Base-by-base conservation (phyloP, 2,888 invertebrate genomes). In the Liodrosophila aerea region DNA sequence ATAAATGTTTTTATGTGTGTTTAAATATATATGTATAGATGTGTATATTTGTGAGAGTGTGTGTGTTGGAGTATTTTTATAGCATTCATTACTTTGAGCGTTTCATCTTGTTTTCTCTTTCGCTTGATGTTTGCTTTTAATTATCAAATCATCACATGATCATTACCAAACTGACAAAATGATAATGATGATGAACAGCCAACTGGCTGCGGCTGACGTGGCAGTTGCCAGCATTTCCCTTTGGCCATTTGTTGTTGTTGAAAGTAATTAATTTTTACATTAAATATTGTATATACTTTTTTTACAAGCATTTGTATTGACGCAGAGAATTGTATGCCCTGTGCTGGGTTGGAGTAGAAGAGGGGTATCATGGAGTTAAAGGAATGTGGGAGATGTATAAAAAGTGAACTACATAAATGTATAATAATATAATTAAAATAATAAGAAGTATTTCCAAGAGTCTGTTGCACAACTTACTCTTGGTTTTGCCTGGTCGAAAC, bases 71-170 rank as follows among this genome's bases (percentile, higher is more conserved):
- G 50, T 58, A 34, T 67, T 67, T 80, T 77, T 66, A 77, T 75
- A 47, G 59, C 57, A 61, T 60, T 60, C 66, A 78, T 85, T 68
- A 68, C 67, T 62, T 63, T 72, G 65, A 59, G 60, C 59, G 33
- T 67, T 65, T 54, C 62, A 70, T 57, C 52, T 61, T 58, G 57
- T 73, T 78, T 73, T 75, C 64, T 78, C 67, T 73, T 68, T 65
- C 54, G 64, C 64, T 64, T 64, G 61, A 65, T 82, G 72, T 82
- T 85, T 82, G 65, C 74, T 74, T 85, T 85, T 82, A 85, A 85
- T 82, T 85, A 82, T 72, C 76, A 85, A 82, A 82, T 82, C 81
- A 74, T 80, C 81, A 80, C 69, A 85, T 76, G 85, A 82, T 81
- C 83, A 72, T 81, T 82, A 76, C 61, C 64, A 49, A 51, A 61